These are phyloP conservation scores for Turritopsis dohrnii DNA, from an alignment of 30 jellyfish, hydroid and myxozoan genomes.

Conservation along the genomic window DNA sequence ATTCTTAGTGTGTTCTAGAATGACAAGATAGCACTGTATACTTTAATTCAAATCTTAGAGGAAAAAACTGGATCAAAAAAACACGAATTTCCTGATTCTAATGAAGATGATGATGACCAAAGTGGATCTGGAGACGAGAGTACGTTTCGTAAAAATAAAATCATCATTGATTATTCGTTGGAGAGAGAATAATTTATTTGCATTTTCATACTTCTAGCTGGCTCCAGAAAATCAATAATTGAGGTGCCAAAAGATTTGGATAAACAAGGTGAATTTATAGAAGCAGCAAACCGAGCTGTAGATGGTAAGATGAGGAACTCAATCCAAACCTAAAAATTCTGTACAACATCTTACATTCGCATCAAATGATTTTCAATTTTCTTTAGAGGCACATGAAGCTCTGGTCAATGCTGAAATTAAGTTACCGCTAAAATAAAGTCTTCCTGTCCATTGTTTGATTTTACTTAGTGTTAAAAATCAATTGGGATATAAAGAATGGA, in stretches of 20 bases:
- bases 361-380: not conserved
- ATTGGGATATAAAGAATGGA: not conserved
- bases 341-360: not conserved
- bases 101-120: constrained; percentile 2
- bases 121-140: constrained; percentile 27
- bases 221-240: constrained; percentile 15
- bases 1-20: not conserved
- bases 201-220: not conserved
- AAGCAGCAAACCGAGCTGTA: constrained; percentile 31
- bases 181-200: not conserved
- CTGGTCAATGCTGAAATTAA: constrained; percentile 11
- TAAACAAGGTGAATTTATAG: constrained; percentile 22
- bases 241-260: constrained; percentile 13
- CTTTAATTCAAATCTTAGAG: not conserved
- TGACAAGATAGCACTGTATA: not conserved
- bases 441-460: too few relatives aligned
- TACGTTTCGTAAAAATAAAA: not conserved
- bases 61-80: constrained; percentile 12
- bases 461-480: not conserved
- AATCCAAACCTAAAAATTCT: not conserved
- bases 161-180: not conserved
- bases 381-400: constrained; percentile 30
- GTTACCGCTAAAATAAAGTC: not conserved
- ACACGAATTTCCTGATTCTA: constrained; percentile 2
- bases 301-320: constrained; percentile 9